These are phyloP conservation scores for Fringilla coelebs DNA, from an alignment of 2,797 vertebrate genomes.

Conservation along the genomic window DNA sequence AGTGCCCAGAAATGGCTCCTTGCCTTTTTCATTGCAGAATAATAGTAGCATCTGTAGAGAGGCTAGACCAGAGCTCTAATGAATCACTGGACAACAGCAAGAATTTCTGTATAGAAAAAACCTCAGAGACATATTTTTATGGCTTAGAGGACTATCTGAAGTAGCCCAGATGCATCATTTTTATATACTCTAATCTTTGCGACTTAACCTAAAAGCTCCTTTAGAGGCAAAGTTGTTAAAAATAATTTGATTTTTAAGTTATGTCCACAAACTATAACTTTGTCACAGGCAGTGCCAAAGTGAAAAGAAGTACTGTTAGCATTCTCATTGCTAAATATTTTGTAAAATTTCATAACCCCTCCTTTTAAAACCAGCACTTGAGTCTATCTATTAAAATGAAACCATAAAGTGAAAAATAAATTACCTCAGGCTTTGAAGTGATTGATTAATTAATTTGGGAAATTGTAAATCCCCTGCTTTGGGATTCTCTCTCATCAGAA, in stretches of 20 bases:
- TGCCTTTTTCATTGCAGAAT: not conserved
- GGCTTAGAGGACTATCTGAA: slow-evolving; percentile 73
- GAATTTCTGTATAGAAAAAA: slow-evolving; percentile 28
- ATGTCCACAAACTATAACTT: slow-evolving; percentile 50
- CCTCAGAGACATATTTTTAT: slow-evolving; percentile 72
- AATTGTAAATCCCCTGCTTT: not conserved
- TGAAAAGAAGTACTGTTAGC: slow-evolving; percentile 18
- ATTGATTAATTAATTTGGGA: slow-evolving; percentile 43
- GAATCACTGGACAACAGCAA: not conserved
- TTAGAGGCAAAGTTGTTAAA: slow-evolving; percentile 66
- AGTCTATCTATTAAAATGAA: slow-evolving; percentile 54
- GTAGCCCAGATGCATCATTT: slow-evolving; percentile 73
- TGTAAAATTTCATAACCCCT: slow-evolving; percentile 52
- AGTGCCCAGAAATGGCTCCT: not conserved
- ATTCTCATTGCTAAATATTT: slow-evolving; percentile 53
- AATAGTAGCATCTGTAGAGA: not conserved
- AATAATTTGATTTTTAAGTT: slow-evolving; percentile 61
- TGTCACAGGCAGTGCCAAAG: not conserved
- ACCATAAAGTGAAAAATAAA: slow-evolving; percentile 65
- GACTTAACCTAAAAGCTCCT: slow-evolving; percentile 69
- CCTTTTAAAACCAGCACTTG: slow-evolving; percentile 43
- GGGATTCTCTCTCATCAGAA: not conserved
- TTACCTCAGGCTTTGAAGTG: slow-evolving; percentile 41
- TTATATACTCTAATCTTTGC: slow-evolving; percentile 72
- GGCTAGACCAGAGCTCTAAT: not conserved